Conservation (phyloP, 2,797 vertebrate genomes). For the Alfaro cultratus region DNA sequence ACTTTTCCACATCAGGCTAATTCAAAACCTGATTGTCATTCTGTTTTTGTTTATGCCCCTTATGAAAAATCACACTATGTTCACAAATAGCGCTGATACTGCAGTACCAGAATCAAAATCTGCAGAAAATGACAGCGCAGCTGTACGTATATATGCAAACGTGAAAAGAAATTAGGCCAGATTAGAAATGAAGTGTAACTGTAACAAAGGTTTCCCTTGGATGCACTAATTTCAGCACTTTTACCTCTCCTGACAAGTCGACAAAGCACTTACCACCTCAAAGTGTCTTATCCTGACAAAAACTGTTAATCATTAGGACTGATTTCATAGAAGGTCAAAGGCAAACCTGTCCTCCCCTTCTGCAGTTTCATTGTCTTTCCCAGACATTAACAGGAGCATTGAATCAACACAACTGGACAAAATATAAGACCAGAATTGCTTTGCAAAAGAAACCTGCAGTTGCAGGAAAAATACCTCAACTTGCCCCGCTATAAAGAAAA, state of each 20-base stretch:
- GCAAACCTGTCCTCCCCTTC: background rate
- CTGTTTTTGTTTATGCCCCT: background rate
- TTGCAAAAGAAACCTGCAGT: conserved; percentile 28
- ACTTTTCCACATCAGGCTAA: background rate
- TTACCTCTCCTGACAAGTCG: background rate
- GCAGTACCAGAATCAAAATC: background rate
- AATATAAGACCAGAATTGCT: conserved; percentile 16
- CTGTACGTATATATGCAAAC: background rate
- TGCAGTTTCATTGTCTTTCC: conserved; percentile 21
- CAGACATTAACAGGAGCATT: conserved; percentile 1
- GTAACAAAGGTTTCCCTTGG: background rate
- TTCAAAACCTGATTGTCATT: conserved; percentile 4
- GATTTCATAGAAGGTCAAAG: background rate
- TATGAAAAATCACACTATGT: background rate
- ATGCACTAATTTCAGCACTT: background rate
- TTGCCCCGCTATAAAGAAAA: conserved; percentile 11
- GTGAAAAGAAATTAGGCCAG: background rate
- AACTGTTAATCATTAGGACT: conserved; percentile 1
- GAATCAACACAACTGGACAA: conserved; percentile 46
- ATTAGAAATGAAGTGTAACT: background rate
- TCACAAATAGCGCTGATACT: conserved; percentile 5
- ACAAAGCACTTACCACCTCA: conserved; percentile 8
- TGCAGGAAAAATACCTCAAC: conserved; percentile 11
- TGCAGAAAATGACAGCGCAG: background rate
- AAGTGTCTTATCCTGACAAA: conserved; percentile 11